Evolutionary conservation across 92 coral and sea anemone genomes (phyloP).

Genomic region (Parazoanthus swiftii): DNA sequence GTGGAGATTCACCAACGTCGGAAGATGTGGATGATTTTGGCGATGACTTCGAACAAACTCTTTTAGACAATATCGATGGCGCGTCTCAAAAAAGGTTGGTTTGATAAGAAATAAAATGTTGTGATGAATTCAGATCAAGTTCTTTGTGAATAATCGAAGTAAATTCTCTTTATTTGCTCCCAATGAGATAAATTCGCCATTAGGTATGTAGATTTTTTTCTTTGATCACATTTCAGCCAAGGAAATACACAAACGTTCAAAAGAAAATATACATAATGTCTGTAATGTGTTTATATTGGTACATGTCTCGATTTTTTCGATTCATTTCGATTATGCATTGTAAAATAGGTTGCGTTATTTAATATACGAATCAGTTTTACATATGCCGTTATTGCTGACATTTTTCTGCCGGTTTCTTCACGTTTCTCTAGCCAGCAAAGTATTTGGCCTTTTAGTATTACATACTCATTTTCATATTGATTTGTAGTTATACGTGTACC

Average conservation of each 20-base stretch:
- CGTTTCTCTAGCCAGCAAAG: too few species aligned
- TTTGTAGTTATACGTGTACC: too few species aligned
- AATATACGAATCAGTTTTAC: not conserved
- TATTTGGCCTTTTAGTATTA: too few species aligned
- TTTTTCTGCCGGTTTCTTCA: too few species aligned
- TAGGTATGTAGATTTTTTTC: not conserved
- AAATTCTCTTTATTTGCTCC: not conserved
- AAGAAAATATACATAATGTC: not conserved
- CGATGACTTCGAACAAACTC: conserved; percentile 87
- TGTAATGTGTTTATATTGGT: too few species aligned
- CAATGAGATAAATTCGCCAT: not conserved
- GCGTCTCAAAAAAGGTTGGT: conserved; percentile 85
- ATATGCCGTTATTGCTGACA: too few species aligned
- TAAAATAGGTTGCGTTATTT: not conserved
- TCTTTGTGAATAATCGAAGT: not conserved
- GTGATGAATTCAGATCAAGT: too few species aligned
- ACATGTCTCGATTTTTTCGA: not conserved
- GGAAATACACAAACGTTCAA: not conserved
- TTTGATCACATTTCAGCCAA: not conserved
- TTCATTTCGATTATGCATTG: not conserved
- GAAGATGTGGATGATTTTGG: conserved; percentile 75
- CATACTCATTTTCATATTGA: too few species aligned
- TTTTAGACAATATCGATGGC: conserved; percentile 86
- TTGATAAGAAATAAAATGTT: not conserved
- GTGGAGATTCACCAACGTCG: conserved; percentile 55